A percentile compares a stretch with the other conserved stretches of the same genome.
phyloP scores from a whole-genome alignment of 2,113 vertebrate genomes.

The Sphaerodactylus townsendi region DNA sequence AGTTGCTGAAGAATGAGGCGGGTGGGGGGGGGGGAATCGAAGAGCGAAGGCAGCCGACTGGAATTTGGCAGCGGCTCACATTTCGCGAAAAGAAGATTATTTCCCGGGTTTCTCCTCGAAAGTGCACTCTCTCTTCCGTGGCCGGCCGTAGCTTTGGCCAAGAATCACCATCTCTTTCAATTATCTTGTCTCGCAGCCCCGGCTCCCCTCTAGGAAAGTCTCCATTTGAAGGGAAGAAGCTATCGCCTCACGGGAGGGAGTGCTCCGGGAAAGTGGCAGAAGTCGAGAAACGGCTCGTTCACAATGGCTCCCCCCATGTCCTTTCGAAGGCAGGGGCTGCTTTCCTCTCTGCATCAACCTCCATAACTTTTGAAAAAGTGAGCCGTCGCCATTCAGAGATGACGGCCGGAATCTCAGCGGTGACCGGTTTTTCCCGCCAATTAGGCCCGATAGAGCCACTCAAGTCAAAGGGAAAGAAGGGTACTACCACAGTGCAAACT shows the following conservation, averaged over 20 bases:
- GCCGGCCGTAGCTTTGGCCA: background rate
- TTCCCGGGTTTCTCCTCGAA: background rate
- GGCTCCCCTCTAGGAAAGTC: background rate
- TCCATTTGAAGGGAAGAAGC: background rate
- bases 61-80: background rate
- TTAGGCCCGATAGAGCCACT: background rate
- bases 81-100: too few relatives aligned
- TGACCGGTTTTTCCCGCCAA: background rate
- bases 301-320: background rate
- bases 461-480: background rate
- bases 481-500: background rate
- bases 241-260: background rate
- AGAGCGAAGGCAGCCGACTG: background rate
- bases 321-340: background rate
- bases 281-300: background rate
- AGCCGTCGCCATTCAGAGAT: rapidly evolving
- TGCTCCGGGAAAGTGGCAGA: background rate
- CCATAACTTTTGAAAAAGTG: background rate
- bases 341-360: background rate
- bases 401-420: background rate
- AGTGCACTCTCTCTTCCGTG: too few relatives aligned
- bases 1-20: too few relatives aligned
- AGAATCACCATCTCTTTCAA: background rate
- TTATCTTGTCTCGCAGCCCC: background rate
- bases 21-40: background rate